Base-by-base conservation (phyloP, 2,797 vertebrate species). In the Selene dorsalis region DNA sequence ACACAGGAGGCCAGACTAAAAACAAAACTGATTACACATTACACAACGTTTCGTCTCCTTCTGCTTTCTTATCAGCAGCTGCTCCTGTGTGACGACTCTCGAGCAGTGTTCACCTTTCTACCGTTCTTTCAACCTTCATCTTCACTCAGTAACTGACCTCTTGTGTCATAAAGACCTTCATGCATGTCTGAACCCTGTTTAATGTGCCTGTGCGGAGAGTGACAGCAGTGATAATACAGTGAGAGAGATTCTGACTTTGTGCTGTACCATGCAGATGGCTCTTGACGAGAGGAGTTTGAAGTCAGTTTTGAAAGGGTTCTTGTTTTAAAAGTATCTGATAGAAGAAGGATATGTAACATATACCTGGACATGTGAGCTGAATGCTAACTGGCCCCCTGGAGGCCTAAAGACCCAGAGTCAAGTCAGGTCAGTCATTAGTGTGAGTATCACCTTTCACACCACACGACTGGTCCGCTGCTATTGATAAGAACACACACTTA, bases 1-100 rank as follows among this genome's bases (percentile, higher is more conserved):
- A 73, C 81, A 63, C 30, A 30, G 38, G 53, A 74, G 60, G 63
- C 63, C 11, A 39, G 24, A 81, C 69, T 77, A 43, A 87, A 85
- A 91, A 86, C 64, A 75, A 74, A 70, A 68, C 67, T 48, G 67
- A 85, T 74, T 57, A 48, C 32, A 47, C 17, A 75, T 70, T 59
- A 84, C 55, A 28, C 30, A 77, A 24, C 50, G 55, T 24, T 79
- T 75, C 69, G 52, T 57, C 59, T 64, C 22, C 48, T 61, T 41
- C 24, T 32, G 47, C 4, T 28, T 58, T 50, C 47, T 38, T 22
- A 58, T 70, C 12, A 55, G 52, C 24, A 41, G 13, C 20, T 10
- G 8, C 7, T 26, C 1, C 24, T 53, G 11, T 39, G 22, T 14
- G 26, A 52, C 7, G 39, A 48, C 50, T 53, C 1, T 1, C 18